Base-by-base conservation (phyloP, 2,888 invertebrate genomes). In the Catocala sponsa region DNA sequence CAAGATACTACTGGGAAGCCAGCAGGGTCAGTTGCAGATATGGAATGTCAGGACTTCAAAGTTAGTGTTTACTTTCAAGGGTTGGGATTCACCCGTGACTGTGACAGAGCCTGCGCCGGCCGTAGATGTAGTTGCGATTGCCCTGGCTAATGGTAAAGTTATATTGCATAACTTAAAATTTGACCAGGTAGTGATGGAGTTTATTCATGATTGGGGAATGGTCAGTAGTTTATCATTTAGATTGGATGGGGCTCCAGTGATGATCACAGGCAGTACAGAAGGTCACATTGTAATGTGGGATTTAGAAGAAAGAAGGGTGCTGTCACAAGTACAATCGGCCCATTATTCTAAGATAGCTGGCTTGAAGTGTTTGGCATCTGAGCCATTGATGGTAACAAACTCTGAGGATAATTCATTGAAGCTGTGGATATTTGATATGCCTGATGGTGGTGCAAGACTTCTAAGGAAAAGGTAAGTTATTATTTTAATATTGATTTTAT, bases 221-320 rank as follows among this genome's bases (percentile, higher is more conserved):
- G 97, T 99, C 0, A 97, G 97, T 5, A 95, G 96, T 10, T 95
- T 99, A 49, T 95, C 98, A 2, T 99, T 99, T 85, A 95, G 99
- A 74, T 96, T 97, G 55, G 99, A 99, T 86, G 98, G 97, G 1
- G 95, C 95, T 44, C 97, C 98, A 0, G 96, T 98, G 4, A 97
- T 99, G 97, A 96, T 97, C 0, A 97, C 98, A 4, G 98, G 98
- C 0, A 97, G 97, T 85, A 89, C 95, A 5, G 93, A 95, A 49
- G 99, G 99, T 0, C 97, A 98, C 81, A 95, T 99, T 74, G 98
- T 98, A 0, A 95, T 99, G 84, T 99, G 99, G 99, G 97, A 99
- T 91, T 94, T 99, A 48, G 98, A 98, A 81, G 96, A 98, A 68
- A 95, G 95, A 69, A 95, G 96, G 84, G 94, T 99, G 0, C 95